phyloP scores from a whole-genome alignment of 1,140 invertebrate species.

The Schlechtendalia chinensis region DNA sequence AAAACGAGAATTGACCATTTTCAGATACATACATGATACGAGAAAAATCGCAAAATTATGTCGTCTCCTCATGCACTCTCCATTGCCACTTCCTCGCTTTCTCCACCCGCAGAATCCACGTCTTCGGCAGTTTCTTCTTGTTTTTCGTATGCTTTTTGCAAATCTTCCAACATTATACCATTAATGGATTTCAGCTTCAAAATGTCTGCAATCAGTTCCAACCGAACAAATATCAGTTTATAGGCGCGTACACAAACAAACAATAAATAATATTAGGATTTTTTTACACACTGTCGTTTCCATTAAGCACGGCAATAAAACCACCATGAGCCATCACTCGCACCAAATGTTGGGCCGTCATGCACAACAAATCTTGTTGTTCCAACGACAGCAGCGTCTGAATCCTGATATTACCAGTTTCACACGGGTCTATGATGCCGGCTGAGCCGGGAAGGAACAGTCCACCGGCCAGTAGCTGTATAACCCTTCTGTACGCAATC shows the following conservation, averaged over 20 bases:
- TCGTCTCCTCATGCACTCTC: neutral
- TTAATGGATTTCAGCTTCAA: slow-evolving; percentile 24
- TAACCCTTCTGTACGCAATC: slow-evolving; percentile 78
- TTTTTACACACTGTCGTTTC: slow-evolving; percentile 59
- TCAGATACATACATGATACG: neutral
- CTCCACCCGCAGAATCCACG: neutral
- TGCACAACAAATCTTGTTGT: slow-evolving; percentile 90
- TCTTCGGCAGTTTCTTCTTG: slow-evolving; percentile 36
- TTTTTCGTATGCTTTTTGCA: slow-evolving; percentile 33
- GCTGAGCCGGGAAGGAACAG: slow-evolving; percentile 93
- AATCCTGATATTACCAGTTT: slow-evolving; percentile 67
- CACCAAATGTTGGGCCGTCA: slow-evolving; percentile 85
- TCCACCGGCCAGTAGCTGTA: slow-evolving; percentile 90
- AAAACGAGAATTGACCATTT: no score
- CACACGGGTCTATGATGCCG: slow-evolving; percentile 81
- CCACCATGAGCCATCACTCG: slow-evolving; percentile 88
- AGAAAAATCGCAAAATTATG: neutral
- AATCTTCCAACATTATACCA: neutral
- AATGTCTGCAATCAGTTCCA: slow-evolving; percentile 19
- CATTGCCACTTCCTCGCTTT: slow-evolving; percentile 37
- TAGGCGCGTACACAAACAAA: no score
- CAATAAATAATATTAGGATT: no score
- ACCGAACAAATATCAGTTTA: neutral
- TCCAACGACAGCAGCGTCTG: slow-evolving; percentile 70
- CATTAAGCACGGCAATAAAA: slow-evolving; percentile 83